Conservation (phyloP, 2,797 vertebrate species). For the Cyprinodon diabolis region DNA sequence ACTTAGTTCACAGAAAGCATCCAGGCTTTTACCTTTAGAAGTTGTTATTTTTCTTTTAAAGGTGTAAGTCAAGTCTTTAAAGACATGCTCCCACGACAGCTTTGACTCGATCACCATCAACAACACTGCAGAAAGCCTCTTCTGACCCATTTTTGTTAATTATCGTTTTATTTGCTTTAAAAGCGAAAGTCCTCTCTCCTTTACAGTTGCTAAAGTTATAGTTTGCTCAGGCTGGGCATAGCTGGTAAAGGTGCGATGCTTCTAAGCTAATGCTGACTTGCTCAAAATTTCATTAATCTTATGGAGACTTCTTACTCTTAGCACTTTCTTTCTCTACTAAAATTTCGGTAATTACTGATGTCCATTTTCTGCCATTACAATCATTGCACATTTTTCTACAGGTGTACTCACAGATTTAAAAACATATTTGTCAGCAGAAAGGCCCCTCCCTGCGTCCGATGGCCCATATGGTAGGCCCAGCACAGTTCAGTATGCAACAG, state of each 20-base stretch:
- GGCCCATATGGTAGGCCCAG: too few species aligned
- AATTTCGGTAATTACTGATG: too few species aligned
- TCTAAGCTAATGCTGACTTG: too few species aligned
- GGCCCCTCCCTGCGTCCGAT: too few species aligned
- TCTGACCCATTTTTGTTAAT: background rate
- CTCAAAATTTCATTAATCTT: background rate
- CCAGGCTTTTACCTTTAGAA: background rate
- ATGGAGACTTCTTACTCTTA: background rate
- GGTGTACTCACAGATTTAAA: too few species aligned
- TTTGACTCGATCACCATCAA: background rate
- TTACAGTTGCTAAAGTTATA: background rate
- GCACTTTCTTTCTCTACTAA: background rate
- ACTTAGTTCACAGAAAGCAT: background rate
- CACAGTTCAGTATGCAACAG: background rate
- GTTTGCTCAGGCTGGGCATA: too few species aligned
- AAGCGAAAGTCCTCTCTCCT: background rate
- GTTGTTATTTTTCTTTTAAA: background rate
- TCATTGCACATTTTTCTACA: too few species aligned
- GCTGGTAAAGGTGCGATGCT: too few species aligned
- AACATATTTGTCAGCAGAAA: too few species aligned
- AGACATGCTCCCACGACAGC: background rate
- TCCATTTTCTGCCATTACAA: background rate
- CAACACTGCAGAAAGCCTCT: background rate
- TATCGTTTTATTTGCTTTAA: background rate
- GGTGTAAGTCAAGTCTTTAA: background rate